A percentile compares a stretch with the other conserved stretches of the same genome.
phyloP scores from a whole-genome alignment of 2,888 invertebrate species.

The Philonicus albiceps region DNA sequence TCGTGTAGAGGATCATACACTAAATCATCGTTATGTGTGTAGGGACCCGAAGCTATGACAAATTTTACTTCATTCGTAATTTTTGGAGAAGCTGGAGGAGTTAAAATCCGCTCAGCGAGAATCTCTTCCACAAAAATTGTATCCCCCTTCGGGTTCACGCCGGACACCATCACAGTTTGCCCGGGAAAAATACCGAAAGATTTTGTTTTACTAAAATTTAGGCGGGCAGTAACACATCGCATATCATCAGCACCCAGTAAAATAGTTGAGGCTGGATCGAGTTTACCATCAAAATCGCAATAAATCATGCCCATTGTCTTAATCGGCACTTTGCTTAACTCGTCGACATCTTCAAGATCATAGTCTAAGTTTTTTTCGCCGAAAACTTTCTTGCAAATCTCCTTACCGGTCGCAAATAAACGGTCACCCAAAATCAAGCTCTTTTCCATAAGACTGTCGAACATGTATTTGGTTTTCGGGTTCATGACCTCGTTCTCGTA shows the following conservation, averaged over 20 bases:
- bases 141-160: conserved; percentile 74
- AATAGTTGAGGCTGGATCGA: conserved; percentile 75
- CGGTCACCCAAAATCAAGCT: conserved; percentile 58
- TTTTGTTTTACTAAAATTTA: conserved; percentile 65
- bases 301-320: conserved; percentile 74
- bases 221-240: conserved; percentile 65
- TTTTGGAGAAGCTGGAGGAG: conserved; percentile 62
- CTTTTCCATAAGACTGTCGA: conserved; percentile 58
- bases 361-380: conserved; percentile 55
- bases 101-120: conserved; percentile 66
- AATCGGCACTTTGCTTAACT: conserved; percentile 55
- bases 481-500: conserved; percentile 64
- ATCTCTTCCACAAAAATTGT: conserved; percentile 74
- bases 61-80: conserved; percentile 70
- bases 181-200: conserved; percentile 61
- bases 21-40: conserved; percentile 78
- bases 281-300: conserved; percentile 76
- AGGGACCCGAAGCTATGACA: conserved; percentile 84
- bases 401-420: conserved; percentile 57
- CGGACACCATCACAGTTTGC: conserved; percentile 72
- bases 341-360: conserved; percentile 58
- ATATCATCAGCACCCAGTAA: conserved; percentile 72
- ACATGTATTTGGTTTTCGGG: conserved; percentile 63
- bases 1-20: conserved; percentile 84
- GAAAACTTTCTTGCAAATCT: conserved; percentile 57